These are phyloP conservation scores for Otus scops DNA, from an alignment of 2,797 vertebrate genomes.

Conservation along the genomic window DNA sequence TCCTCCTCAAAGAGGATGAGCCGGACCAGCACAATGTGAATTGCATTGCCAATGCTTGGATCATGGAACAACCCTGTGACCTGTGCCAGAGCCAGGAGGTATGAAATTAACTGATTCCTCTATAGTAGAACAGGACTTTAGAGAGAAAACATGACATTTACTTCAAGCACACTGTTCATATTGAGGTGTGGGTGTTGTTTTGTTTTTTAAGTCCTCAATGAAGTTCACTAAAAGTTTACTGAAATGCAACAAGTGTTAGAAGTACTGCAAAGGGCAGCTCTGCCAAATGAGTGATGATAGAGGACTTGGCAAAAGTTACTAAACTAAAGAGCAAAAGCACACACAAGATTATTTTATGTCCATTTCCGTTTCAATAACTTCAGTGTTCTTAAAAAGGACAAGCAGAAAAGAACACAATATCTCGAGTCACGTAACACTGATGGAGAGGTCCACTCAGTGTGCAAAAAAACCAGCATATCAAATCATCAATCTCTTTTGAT, in stretches of 20 bases:
- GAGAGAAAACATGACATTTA: background rate
- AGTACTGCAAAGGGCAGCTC: background rate
- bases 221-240: background rate
- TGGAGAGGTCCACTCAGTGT: background rate
- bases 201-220: background rate
- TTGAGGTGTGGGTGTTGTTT: background rate
- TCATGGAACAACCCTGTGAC: slow-evolving; percentile 94
- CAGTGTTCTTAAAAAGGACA: background rate
- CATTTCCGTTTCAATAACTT: background rate
- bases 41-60: slow-evolving; percentile 94
- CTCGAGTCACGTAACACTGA: background rate
- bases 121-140: background rate
- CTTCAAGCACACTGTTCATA: background rate
- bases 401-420: background rate
- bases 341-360: background rate
- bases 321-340: background rate
- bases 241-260: background rate
- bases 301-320: background rate
- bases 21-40: slow-evolving; percentile 93
- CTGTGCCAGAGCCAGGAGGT: slow-evolving; percentile 73
- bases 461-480: background rate
- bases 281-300: background rate
- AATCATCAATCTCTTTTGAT: background rate
- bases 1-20: slow-evolving; percentile 94
- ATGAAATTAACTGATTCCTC: slow-evolving; percentile 33